These are phyloP conservation scores for Pseudomugil gertrudae DNA, from an alignment of 2,797 vertebrate genomes.

Conservation along the genomic window DNA sequence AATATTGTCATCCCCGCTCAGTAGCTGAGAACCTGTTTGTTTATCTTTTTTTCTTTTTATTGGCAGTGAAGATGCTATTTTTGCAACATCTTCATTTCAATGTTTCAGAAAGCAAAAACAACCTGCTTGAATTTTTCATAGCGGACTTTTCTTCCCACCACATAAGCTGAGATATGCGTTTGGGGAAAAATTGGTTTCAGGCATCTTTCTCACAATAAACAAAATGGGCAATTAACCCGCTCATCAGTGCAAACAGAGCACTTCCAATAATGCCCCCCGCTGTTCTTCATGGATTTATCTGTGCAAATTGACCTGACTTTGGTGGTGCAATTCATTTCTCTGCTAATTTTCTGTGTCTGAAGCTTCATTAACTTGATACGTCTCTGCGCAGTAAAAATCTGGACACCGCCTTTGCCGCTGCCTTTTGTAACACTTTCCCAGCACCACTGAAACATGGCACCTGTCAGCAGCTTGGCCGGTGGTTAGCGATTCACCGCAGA, in stretches of 20 bases:
- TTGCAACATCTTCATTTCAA: conserved; percentile 18
- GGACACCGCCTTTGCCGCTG: conserved; percentile 47
- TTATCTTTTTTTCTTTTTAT: not conserved
- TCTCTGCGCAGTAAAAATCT: conserved; percentile 65
- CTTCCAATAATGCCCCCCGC: conserved; percentile 64
- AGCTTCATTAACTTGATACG: conserved; percentile 75
- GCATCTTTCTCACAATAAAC: conserved; percentile 77
- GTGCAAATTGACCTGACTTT: conserved; percentile 80
- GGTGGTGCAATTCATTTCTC: conserved; percentile 77
- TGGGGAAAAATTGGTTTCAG: conserved; percentile 71
- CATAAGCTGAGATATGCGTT: conserved; percentile 63
- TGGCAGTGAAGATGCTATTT: conserved; percentile 3
- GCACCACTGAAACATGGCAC: conserved; percentile 36
- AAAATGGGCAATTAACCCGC: conserved; percentile 81
- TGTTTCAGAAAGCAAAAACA: conserved; percentile 31
- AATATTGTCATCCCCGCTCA: conserved; percentile 13
- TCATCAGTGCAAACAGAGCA: conserved; percentile 67
- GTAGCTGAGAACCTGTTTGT: conserved; percentile 30
- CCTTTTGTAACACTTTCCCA: conserved; percentile 24
- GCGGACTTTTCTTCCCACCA: conserved; percentile 26
- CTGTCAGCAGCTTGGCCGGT: conserved; percentile 45
- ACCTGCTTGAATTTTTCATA: conserved; percentile 33
- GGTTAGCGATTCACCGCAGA: conserved; percentile 60
- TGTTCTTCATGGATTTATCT: conserved; percentile 80
- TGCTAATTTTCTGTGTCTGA: conserved; percentile 78